Evolutionary conservation across 2,797 vertebrate species (phyloP).

Genomic region (Tangara arthus): DNA sequence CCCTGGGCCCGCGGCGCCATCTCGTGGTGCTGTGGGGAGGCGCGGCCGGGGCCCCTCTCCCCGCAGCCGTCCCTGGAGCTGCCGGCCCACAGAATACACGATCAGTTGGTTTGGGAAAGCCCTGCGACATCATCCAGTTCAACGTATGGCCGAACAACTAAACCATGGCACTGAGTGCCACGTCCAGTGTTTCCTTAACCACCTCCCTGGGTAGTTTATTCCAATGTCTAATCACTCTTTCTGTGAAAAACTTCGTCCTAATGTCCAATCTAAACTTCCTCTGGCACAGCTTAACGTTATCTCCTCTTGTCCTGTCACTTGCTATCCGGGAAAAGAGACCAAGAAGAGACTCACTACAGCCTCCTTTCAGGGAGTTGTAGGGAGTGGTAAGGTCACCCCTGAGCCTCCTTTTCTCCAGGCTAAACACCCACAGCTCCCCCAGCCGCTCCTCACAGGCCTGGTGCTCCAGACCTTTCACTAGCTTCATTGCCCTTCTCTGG

Average conservation of each 20-base stretch:
- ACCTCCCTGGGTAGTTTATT: neutral
- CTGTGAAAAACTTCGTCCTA: neutral
- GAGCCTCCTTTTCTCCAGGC: too few relatives aligned
- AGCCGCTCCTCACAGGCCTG: accelerated
- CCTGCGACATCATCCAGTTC: too few relatives aligned
- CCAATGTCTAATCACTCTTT: neutral
- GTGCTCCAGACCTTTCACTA: neutral
- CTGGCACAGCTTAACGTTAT: too few relatives aligned
- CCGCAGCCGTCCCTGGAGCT: neutral
- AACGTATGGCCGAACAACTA: accelerated
- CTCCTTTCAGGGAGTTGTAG: neutral
- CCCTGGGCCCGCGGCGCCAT: neutral
- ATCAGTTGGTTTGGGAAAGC: neutral
- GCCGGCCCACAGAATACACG: accelerated
- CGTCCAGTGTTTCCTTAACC: neutral
- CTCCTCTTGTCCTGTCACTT: neutral
- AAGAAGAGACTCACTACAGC: neutral
- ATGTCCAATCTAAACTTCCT: neutral
- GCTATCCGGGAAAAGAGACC: neutral
- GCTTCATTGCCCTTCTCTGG: too few relatives aligned
- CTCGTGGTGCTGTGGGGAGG: neutral
- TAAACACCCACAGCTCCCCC: neutral
- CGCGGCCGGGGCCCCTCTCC: neutral
- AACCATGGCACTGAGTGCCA: neutral
- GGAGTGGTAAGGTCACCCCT: accelerated